Base-by-base conservation (phyloP, 1,140 invertebrate species). In the Tetragonula clypearis region DNA sequence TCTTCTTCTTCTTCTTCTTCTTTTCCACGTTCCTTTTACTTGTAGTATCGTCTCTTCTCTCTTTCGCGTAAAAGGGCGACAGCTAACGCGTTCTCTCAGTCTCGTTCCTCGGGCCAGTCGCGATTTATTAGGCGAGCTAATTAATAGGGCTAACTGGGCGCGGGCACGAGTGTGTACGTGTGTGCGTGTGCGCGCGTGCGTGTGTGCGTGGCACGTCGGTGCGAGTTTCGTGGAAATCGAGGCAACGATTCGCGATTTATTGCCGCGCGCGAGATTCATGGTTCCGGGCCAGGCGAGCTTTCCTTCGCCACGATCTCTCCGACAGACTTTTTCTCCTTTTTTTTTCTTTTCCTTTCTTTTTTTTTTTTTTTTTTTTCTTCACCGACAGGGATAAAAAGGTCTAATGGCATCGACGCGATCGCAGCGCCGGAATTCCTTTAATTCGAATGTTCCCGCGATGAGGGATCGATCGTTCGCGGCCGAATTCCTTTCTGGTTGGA, bases 101-200 rank as follows among this genome's bases (percentile, higher is more conserved):
- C 19, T 55, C 26, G 56, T 49, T 66, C 35, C 55, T 55, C 5
- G n/a, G 55, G 30, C 55, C 88, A 72, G 79, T 84, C 86, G 88
- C 86, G 89, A 93, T 93, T 93, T 93, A 93, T 93, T 92, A 91
- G 87, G 88, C 78, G 88, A 93, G 89, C 91, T 93, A 92, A 94
- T 94, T 93, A 93, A 93, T 92, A 93, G 92, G 41, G 92, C 91
- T 84, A 86, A 78, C 83, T 87, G 74, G 76, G 49, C 81, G 79
- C 71, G 66, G 78, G 65, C 85, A 74, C 68, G 62, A 53, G 60
- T 65, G 72, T 78, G 35, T 77, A 55, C 3, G 82, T 69, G 58
- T 35, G 21, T 85, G 74, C 68, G 62, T 41, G 56, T 60, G 72
- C 71, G 53, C 69, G 58, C 2, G 79, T 73, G 58, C 35, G n/a